phyloP scores from a whole-genome alignment of 1,140 invertebrate species.

The Calephelis nemesis region DNA sequence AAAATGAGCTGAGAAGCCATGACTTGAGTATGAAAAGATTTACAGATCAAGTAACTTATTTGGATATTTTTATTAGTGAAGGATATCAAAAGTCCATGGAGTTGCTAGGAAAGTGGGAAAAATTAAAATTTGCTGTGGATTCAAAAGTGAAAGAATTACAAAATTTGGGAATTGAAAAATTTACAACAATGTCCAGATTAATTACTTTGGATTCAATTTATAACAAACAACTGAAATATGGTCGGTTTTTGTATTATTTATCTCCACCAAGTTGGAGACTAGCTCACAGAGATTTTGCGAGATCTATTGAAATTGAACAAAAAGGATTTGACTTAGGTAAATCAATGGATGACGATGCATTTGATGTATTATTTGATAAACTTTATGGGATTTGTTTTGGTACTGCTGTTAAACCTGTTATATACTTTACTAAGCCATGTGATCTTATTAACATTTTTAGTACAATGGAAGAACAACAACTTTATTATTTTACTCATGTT shows the following conservation, averaged over 20 bases:
- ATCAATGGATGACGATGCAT: constrained; percentile 58
- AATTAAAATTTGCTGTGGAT: constrained; percentile 63
- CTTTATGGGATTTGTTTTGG: constrained; percentile 71
- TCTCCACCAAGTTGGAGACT: constrained; percentile 80
- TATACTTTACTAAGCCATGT: constrained; percentile 80
- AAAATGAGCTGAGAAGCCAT: constrained; percentile 74
- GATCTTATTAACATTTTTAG: constrained; percentile 80
- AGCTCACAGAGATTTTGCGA: constrained; percentile 67
- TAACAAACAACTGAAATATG: constrained; percentile 81
- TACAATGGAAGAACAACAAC: constrained; percentile 79
- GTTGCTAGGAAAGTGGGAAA: constrained; percentile 71
- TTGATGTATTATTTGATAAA: constrained; percentile 72
- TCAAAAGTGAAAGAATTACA: constrained; percentile 64
- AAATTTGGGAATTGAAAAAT: constrained; percentile 63
- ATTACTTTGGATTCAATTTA: constrained; percentile 82
- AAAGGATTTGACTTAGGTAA: constrained; percentile 63
- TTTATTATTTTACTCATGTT: constrained; percentile 58
- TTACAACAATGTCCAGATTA: constrained; percentile 77
- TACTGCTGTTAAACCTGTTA: constrained; percentile 61
- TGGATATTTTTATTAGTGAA: constrained; percentile 80
- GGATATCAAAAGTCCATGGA: constrained; percentile 81
- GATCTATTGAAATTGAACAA: constrained; percentile 63
- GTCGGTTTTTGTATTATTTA: constrained; percentile 82
- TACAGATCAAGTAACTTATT: constrained; percentile 71
- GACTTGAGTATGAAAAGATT: constrained; percentile 70